Evolutionary conservation across 2,888 invertebrate species (phyloP).

Genomic region (Leptopterna dolabrata): DNA sequence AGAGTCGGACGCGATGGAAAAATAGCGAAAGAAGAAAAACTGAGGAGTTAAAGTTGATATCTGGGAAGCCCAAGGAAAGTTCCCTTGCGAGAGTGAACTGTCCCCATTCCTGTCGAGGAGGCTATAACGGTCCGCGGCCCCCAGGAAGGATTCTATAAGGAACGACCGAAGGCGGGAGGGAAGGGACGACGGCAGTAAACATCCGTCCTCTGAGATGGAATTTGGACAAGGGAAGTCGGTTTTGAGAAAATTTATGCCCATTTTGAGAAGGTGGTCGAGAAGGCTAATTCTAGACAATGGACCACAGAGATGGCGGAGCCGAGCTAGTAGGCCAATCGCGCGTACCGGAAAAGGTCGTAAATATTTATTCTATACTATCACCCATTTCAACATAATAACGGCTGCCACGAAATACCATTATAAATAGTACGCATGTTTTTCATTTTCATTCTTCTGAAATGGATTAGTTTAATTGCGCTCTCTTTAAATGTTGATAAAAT

Average conservation of each 20-base stretch:
- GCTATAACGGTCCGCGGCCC: background rate
- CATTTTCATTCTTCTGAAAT: too few relatives aligned
- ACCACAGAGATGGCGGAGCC: background rate
- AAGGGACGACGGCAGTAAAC: background rate
- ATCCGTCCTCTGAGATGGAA: background rate
- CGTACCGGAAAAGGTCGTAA: too few relatives aligned
- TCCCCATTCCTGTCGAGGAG: constrained; percentile 8
- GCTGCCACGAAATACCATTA: too few relatives aligned
- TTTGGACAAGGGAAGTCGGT: background rate
- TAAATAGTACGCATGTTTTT: too few relatives aligned
- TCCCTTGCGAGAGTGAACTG: constrained; percentile 36
- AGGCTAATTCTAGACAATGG: background rate
- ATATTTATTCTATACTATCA: too few relatives aligned
- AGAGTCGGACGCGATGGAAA: constrained; percentile 21
- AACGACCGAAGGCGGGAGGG: background rate
- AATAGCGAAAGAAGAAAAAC: background rate
- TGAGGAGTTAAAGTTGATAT: constrained; percentile 15
- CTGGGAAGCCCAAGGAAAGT: constrained; percentile 24
- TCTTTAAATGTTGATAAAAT: too few relatives aligned
- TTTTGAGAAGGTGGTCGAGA: background rate
- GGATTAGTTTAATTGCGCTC: too few relatives aligned
- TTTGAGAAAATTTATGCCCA: background rate
- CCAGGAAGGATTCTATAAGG: background rate
- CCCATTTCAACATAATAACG: too few relatives aligned
- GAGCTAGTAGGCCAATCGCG: background rate